Evolutionary conservation across 2,113 vertebrate genomes (phyloP).

Genomic region (Paraplagusia blochii): DNA sequence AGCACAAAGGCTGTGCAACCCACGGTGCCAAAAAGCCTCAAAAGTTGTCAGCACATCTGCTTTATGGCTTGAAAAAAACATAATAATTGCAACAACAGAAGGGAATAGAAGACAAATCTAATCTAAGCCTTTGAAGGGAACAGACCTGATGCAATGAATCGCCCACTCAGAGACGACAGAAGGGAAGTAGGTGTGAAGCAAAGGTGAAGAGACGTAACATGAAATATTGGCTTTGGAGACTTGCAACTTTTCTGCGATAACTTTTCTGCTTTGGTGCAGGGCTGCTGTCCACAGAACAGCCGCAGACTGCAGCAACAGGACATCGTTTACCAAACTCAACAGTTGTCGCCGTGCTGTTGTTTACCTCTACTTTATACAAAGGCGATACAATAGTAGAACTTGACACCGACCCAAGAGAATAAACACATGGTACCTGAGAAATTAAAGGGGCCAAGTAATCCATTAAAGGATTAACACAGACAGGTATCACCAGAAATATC

Average conservation of each 20-base stretch:
- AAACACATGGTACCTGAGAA: slow-evolving; percentile 20
- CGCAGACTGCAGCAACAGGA: slow-evolving; percentile 16
- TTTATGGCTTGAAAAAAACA: slow-evolving; percentile 13
- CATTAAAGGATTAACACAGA: slow-evolving; percentile 6
- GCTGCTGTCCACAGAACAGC: slow-evolving; percentile 5
- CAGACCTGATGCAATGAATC: slow-evolving; percentile 39
- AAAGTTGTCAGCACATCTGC: not conserved
- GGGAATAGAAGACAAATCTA: slow-evolving; percentile 17
- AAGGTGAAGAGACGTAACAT: slow-evolving; percentile 23
- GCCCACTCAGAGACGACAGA: slow-evolving; percentile 28
- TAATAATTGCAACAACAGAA: slow-evolving; percentile 16
- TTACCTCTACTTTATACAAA: slow-evolving; percentile 28
- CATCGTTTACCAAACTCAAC: slow-evolving; percentile 28
- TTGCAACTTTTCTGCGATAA: slow-evolving; percentile 14
- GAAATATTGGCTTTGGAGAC: slow-evolving; percentile 11
- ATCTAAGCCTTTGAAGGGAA: slow-evolving; percentile 30
- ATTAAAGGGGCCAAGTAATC: slow-evolving; percentile 10
- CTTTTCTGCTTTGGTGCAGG: slow-evolving; percentile 14
- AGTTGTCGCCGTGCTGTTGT: slow-evolving; percentile 14
- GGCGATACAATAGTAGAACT: slow-evolving; percentile 35
- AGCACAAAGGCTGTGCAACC: not conserved
- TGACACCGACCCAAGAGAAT: slow-evolving; percentile 27
- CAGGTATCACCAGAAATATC: no score
- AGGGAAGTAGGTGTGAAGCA: slow-evolving; percentile 26
- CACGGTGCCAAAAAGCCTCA: not conserved